phyloP scores from a whole-genome alignment of 2,888 invertebrate genomes.

The Epistrophe grossulariae region DNA sequence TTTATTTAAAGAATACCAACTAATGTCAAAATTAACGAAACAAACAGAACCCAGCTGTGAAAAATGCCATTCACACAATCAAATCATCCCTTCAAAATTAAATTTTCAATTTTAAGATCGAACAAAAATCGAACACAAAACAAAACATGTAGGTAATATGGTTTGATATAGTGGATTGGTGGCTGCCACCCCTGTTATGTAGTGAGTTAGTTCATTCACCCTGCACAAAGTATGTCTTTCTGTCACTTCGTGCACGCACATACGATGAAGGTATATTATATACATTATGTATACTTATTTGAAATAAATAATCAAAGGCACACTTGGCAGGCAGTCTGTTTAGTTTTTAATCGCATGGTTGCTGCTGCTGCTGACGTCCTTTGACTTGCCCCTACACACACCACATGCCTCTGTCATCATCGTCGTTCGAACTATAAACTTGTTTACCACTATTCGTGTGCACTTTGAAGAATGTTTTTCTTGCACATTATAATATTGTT shows the following conservation, averaged over 20 bases:
- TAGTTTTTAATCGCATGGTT: slow-evolving; percentile 60
- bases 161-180: not conserved
- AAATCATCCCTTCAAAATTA: slow-evolving; percentile 1
- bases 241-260: slow-evolving; percentile 36
- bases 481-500: slow-evolving; percentile 3
- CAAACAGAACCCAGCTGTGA: slow-evolving; percentile 27
- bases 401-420: not conserved
- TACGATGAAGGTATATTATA: not conserved
- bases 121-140: not conserved
- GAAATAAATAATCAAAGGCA: slow-evolving; percentile 33
- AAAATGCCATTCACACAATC: slow-evolving; percentile 21
- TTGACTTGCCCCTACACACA: slow-evolving; percentile 9
- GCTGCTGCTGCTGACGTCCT: slow-evolving; percentile 50
- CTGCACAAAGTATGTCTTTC: slow-evolving; percentile 13
- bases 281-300: slow-evolving; percentile 7
- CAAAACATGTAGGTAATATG: not conserved
- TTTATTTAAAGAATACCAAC: not conserved
- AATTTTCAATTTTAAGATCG: not conserved
- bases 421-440: slow-evolving; percentile 17
- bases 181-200: slow-evolving; percentile 12
- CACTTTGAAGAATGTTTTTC: slow-evolving; percentile 1
- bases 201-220: slow-evolving; percentile 29
- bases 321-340: slow-evolving; percentile 40
- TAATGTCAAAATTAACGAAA: slow-evolving; percentile 19
- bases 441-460: slow-evolving; percentile 38